phyloP scores from a whole-genome alignment of 2,888 invertebrate genomes.

The Masnerella sp. region DNA sequence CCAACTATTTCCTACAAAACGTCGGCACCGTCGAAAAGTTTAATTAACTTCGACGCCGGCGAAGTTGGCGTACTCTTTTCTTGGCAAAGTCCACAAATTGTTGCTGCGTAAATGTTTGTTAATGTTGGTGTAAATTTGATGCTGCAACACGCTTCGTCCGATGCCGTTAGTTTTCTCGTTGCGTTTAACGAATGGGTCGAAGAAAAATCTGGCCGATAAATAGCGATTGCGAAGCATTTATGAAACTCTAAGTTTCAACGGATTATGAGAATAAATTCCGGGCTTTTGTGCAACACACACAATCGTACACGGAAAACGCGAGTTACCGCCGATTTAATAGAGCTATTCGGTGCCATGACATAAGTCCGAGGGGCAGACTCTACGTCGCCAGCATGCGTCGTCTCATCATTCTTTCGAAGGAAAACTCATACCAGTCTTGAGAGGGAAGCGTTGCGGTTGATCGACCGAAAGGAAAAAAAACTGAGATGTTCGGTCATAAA shows the following conservation, averaged over 20 bases:
- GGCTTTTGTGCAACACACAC: slow-evolving; percentile 17
- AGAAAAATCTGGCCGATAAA: neutral
- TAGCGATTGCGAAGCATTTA: slow-evolving; percentile 18
- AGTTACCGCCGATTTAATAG: slow-evolving; percentile 50
- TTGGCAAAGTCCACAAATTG: no score
- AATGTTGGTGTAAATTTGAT: no score
- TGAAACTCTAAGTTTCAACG: slow-evolving; percentile 20
- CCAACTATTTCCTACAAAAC: no score
- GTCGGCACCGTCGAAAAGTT: no score
- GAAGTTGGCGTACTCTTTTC: no score
- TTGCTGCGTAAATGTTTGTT: no score
- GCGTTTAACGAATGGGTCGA: no score
- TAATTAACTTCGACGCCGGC: no score
- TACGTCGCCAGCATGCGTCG: slow-evolving; percentile 61
- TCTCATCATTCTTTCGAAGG: slow-evolving; percentile 50
- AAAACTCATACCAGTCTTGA: slow-evolving; percentile 64
- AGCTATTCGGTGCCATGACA: slow-evolving; percentile 44
- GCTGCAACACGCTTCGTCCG: no score
- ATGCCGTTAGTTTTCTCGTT: no score
- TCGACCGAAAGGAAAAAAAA: slow-evolving; percentile 56
- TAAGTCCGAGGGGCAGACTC: slow-evolving; percentile 60
- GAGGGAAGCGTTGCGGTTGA: slow-evolving; percentile 64
- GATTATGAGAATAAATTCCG: slow-evolving; percentile 30
- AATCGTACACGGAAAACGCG: slow-evolving; percentile 26
- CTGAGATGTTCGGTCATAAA: slow-evolving; percentile 4